These are phyloP conservation scores for Diabrotica undecimpunctata DNA, from an alignment of 1,140 invertebrate species.

Conservation along the genomic window DNA sequence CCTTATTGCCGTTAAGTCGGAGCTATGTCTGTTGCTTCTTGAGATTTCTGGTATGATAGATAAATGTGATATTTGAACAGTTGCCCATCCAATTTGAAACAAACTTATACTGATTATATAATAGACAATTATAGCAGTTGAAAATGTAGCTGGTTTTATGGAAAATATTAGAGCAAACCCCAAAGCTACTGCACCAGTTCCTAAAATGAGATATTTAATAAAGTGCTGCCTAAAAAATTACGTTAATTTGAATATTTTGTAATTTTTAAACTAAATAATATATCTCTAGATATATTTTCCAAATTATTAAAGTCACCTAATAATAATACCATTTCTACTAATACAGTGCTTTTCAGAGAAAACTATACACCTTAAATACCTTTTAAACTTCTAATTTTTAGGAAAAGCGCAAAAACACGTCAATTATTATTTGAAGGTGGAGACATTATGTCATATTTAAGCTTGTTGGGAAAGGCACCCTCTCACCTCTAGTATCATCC, in stretches of 20 bases:
- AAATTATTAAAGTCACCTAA: too few relatives aligned
- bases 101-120: conserved; percentile 74
- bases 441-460: too few relatives aligned
- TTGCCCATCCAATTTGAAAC: conserved; percentile 89
- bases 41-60: conserved; percentile 82
- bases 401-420: too few relatives aligned
- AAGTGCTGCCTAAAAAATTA: neutral
- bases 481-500: too few relatives aligned
- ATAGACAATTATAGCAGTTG: conserved; percentile 58
- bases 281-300: neutral
- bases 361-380: too few relatives aligned
- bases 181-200: conserved; percentile 57
- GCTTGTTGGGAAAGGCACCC: too few relatives aligned
- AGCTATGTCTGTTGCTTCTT: conserved; percentile 60
- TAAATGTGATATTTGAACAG: conserved; percentile 86
- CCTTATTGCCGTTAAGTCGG: conserved; percentile 77
- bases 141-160: conserved; percentile 28
- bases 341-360: too few relatives aligned
- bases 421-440: too few relatives aligned
- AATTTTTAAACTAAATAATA: neutral
- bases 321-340: too few relatives aligned
- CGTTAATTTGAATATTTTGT: neutral
- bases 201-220: conserved; percentile 43
- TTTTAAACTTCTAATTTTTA: too few relatives aligned
- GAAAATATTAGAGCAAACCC: conserved; percentile 81